Base-by-base conservation (phyloP, 2,113 vertebrate genomes). In the Platysteira castanea region DNA sequence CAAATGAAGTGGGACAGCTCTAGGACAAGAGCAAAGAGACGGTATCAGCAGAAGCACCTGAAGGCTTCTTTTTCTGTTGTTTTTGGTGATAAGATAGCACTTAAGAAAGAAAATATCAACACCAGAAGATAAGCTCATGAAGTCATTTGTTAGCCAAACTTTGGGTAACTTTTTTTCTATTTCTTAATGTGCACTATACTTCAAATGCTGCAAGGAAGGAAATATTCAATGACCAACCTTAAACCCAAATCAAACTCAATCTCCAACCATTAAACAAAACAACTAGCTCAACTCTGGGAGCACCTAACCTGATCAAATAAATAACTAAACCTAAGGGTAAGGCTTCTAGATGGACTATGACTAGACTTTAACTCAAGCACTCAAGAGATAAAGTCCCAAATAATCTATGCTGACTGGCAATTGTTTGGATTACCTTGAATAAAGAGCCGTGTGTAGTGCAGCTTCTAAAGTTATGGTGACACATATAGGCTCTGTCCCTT, bases 21-120 rank as follows among this genome's bases (percentile, higher is more conserved):
- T 77, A 92, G 79, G 87, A 91, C 57, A 96, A 87, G 83, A 95
- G 47, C 44, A 85, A 94, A 93, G 71, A 49, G 57, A 54, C 33
- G 10, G 74, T 84, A 77, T 84, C 90, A 86, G 35, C 46, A 76
- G 53, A 76, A 77, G 13, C 27, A 88, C 27, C 23, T 61, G 44
- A 65, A 87, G 41, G 49, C 15, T 70, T 82, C 8, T 30, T 56
- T 69, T 47, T 59, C 52, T 27, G 27, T 52, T 30, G 15, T 33
- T 59, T 50, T 59, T 60, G 12, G 5, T 49, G 59, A 41, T 70
- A 86, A 82, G 42, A 18, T 50, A 59, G 46, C 12, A 26, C 42
- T 73, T 50, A 74, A 16, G 19, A 71, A 67, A 89, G n/a, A n/a
- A n/a, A n/a, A n/a, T n/a, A 64, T 15, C 33, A 61, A 13, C 27